These are phyloP conservation scores for Spizaetus ornatus DNA, from an alignment of 2,113 vertebrate genomes.

Conservation along the genomic window DNA sequence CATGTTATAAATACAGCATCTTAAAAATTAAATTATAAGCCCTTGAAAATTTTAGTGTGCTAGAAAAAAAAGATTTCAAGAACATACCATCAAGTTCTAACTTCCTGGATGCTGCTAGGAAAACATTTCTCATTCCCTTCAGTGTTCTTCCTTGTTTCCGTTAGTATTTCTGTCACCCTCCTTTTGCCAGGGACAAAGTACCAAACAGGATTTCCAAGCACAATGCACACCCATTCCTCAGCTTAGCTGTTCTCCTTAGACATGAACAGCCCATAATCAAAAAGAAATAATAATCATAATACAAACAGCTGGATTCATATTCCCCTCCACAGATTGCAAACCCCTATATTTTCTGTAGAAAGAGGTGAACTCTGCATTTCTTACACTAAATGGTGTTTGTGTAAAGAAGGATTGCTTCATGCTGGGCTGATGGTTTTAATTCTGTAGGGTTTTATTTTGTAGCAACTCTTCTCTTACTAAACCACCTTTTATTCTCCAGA, in stretches of 20 bases:
- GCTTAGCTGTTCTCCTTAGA: background rate
- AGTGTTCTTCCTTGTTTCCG: background rate
- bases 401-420: background rate
- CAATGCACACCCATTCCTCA: background rate
- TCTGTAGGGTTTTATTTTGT: background rate
- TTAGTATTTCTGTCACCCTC: background rate
- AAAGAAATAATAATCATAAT: background rate
- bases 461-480: background rate
- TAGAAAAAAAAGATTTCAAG: background rate
- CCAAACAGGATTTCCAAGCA: background rate
- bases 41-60: background rate
- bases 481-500: background rate
- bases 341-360: background rate
- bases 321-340: background rate
- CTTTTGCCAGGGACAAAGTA: background rate
- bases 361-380: background rate
- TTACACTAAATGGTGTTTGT: background rate
- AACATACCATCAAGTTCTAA: background rate
- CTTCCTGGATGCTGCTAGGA: background rate
- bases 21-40: background rate
- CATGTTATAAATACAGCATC: background rate
- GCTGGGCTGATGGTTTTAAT: background rate
- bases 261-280: background rate
- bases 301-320: background rate
- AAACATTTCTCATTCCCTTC: background rate